Base-by-base conservation (phyloP, 2,888 invertebrate genomes). In the Disparrhopalites patrizii region DNA sequence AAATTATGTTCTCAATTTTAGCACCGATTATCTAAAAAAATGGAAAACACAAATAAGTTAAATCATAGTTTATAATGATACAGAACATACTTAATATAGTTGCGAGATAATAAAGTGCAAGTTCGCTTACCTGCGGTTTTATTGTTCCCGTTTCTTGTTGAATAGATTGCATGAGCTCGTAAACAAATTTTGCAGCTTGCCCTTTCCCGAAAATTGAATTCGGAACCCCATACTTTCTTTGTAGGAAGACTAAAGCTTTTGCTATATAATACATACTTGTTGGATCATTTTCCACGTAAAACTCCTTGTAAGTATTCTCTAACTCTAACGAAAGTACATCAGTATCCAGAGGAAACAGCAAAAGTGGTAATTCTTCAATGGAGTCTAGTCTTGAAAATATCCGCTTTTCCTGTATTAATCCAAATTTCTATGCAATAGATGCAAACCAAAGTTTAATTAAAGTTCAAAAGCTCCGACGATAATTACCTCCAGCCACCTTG, bases 251-350 rank as follows among this genome's bases (percentile, higher is more conserved):
- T 61, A 97, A 81, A 0, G 94, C 91, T 77, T 90, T 87, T 0
- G 96, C 95, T 0, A 91, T 87, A 79, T 92, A 88, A 79, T 91
- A 92, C 57, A 96, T 81, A 73, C 89, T 87, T 0, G 92, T 91
- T 0, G 91, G 90, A 79, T 97, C 96, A 71, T 90, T 91, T 79
- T 96, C 92, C 65, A 97, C 81, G 69, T 88, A 85, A 76, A 89
- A 90, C 78, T 97, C 96, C 81, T 86, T 79, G 76, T 87, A 93
- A 23, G 90, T 87, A 76, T 86, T 84, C 31, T 87, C 86, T 71
- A 91, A 82, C 80, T 97, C 96, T 87, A 97, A 88, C 0, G 96
- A 94, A 75, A 97, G 85, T 10, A 97, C 83, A 81, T 97, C 97
- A 76, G 86, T 88, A 76, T 97, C 96, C 76, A 96, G 86, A 0